Evolutionary conservation across 2,797 vertebrate species (phyloP).

Genomic region (Malacoraja senta): DNA sequence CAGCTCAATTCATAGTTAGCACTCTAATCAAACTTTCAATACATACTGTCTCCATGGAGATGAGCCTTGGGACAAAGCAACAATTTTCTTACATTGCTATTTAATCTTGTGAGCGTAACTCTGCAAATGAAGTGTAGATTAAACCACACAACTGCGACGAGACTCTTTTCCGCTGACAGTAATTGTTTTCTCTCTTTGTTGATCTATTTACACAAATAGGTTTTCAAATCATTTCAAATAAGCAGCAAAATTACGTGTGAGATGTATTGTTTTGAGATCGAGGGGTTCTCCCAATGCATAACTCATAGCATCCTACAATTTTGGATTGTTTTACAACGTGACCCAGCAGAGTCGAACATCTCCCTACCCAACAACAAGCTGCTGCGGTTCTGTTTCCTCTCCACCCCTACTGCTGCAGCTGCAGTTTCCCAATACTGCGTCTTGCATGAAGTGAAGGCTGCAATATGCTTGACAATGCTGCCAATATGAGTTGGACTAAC

Average conservation of each 20-base stretch:
- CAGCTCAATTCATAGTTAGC: neutral
- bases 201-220: neutral
- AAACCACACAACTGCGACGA: conserved; percentile 1
- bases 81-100: conserved; percentile 14
- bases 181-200: neutral
- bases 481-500: neutral
- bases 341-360: neutral
- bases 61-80: neutral
- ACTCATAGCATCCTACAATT: neutral
- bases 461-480: neutral
- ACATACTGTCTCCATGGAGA: conserved; percentile 18
- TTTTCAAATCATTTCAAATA: conserved; percentile 5
- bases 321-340: neutral
- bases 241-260: conserved; percentile 17
- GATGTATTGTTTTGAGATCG: neutral
- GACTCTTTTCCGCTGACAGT: neutral
- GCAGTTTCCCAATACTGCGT: neutral
- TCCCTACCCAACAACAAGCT: neutral
- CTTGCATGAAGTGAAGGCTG: neutral
- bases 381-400: neutral
- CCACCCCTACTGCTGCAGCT: neutral
- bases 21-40: neutral
- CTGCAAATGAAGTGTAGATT: conserved; percentile 25
- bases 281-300: neutral
- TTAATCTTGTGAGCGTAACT: conserved; percentile 18